These are phyloP conservation scores for Diarsia brunnea DNA, from an alignment of 2,888 invertebrate genomes.

Conservation along the genomic window DNA sequence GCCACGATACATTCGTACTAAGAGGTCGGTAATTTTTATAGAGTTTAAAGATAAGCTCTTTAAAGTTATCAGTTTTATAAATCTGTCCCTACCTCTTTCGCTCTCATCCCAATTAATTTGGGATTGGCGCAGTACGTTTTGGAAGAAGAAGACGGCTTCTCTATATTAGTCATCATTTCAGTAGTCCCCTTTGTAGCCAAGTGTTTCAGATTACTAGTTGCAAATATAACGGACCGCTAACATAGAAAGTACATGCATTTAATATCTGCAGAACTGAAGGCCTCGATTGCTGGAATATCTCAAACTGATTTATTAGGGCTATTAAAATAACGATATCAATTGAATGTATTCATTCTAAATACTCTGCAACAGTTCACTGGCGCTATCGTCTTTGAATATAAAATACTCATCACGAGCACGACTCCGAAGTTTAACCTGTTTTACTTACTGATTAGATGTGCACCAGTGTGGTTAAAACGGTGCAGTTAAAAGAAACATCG, in stretches of 20 bases:
- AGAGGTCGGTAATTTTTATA: not conserved
- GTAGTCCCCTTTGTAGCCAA: not conserved
- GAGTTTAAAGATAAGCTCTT: not conserved
- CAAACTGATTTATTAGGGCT: conserved; percentile 21
- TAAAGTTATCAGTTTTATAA: not conserved
- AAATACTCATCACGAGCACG: not conserved
- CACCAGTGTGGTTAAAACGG: not conserved
- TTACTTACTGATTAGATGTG: not conserved
- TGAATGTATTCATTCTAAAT: conserved; percentile 19
- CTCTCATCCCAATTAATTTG: not conserved
- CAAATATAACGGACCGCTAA: not conserved
- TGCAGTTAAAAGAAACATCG: not conserved
- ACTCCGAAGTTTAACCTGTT: not conserved
- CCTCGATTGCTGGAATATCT: conserved; percentile 14
- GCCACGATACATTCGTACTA: not conserved
- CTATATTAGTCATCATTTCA: not conserved
- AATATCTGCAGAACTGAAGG: not conserved
- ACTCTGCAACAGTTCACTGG: not conserved
- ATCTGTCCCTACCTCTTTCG: not conserved
- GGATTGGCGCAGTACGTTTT: not conserved
- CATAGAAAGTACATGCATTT: conserved; percentile 1
- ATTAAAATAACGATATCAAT: conserved; percentile 22
- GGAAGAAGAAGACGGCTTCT: too few species aligned
- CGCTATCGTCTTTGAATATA: not conserved
- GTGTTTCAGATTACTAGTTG: not conserved